phyloP scores from a whole-genome alignment of 2,797 vertebrate genomes.

The Argyrosomus regius region DNA sequence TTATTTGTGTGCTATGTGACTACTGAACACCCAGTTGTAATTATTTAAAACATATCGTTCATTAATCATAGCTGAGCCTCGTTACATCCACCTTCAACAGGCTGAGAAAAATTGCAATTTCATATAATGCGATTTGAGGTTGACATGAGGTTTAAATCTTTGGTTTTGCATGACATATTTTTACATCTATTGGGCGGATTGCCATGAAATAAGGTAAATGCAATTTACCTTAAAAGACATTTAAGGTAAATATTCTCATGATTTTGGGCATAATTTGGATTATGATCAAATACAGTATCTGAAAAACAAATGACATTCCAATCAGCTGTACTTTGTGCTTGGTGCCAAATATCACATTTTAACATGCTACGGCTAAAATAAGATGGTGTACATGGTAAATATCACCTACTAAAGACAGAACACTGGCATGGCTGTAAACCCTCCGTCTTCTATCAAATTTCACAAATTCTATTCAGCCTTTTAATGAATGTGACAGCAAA shows the following conservation, averaged over 20 bases:
- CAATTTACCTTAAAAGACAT: too few relatives aligned
- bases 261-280: neutral
- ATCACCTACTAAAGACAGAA: neutral
- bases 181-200: neutral
- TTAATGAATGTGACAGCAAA: neutral
- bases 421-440: neutral
- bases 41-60: neutral
- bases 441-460: neutral
- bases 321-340: neutral
- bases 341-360: neutral
- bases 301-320: neutral
- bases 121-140: neutral
- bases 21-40: neutral
- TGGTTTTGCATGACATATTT: too few relatives aligned
- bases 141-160: too few relatives aligned
- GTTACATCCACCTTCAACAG: neutral
- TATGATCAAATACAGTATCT: neutral
- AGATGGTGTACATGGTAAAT: neutral
- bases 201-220: neutral
- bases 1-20: too few relatives aligned
- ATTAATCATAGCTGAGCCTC: neutral
- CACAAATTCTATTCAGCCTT: neutral
- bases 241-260: neutral
- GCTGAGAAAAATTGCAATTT: neutral
- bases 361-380: neutral